A percentile compares a stretch with the other conserved stretches of the same genome.
Conservation (phyloP, 2,888 invertebrate species). For the Gastracanthus pulcherrimus region DNA sequence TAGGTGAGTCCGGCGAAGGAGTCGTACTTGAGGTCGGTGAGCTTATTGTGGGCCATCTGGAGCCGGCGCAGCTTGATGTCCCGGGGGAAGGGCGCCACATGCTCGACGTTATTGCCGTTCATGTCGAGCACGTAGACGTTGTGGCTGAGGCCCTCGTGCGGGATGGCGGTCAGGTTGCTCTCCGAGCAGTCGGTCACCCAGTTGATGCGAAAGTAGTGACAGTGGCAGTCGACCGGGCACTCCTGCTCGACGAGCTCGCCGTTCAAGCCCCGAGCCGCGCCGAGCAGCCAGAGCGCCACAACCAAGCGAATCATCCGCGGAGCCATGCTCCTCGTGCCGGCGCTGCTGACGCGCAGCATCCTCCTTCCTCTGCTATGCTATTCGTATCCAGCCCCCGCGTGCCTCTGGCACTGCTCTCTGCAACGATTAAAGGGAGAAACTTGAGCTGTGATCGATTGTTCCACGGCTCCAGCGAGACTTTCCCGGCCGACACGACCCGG, state of each 20-base stretch:
- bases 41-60: constrained; percentile 84
- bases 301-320: neutral
- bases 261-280: constrained; percentile 76
- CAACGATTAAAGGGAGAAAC: constrained; percentile 8
- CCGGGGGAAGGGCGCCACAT: constrained; percentile 82
- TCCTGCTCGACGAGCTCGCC: constrained; percentile 84
- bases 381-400: neutral
- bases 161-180: constrained; percentile 85
- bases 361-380: neutral
- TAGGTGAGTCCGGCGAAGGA: constrained; percentile 84
- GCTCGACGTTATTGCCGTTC: constrained; percentile 84
- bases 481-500: neutral
- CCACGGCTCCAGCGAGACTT: too few relatives aligned
- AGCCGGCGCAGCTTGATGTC: constrained; percentile 85
- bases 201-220: constrained; percentile 87
- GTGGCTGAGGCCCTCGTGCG: constrained; percentile 83
- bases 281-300: constrained; percentile 53
- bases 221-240: constrained; percentile 87
- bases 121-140: constrained; percentile 86
- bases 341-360: neutral
- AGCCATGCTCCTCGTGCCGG: neutral
- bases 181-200: constrained; percentile 89
- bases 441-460: constrained; percentile 8
- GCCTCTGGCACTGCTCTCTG: too few relatives aligned
- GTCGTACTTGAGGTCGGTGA: constrained; percentile 81